phyloP scores from a whole-genome alignment of 2,113 vertebrate species.

The Rana temporaria region DNA sequence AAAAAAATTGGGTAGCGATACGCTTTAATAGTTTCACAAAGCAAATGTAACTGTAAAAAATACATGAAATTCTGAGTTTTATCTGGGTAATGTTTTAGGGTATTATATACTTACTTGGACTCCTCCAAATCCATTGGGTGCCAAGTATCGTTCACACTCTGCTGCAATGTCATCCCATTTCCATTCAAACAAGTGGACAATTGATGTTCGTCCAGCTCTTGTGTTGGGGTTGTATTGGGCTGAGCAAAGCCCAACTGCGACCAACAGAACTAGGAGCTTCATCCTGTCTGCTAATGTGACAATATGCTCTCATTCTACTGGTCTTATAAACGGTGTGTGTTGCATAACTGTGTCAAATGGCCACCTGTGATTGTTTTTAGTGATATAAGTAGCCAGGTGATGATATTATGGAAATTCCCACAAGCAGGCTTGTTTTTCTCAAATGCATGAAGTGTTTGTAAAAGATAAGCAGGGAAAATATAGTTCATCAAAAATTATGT shows the following conservation, averaged over 20 bases:
- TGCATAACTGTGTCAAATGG: slow-evolving; percentile 33
- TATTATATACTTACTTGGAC: slow-evolving; percentile 81
- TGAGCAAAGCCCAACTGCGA: slow-evolving; percentile 69
- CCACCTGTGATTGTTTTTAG: slow-evolving; percentile 41
- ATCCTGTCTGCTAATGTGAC: slow-evolving; percentile 68
- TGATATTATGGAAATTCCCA: slow-evolving; percentile 14
- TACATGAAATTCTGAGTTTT: not conserved
- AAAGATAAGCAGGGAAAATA: not conserved
- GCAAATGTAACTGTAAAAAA: not conserved
- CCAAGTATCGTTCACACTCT: slow-evolving; percentile 90
- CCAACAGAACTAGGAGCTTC: slow-evolving; percentile 77
- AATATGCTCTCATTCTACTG: not conserved
- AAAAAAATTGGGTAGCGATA: no score
- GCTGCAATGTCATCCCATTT: slow-evolving; percentile 87
- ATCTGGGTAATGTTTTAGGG: not conserved
- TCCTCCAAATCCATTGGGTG: slow-evolving; percentile 86
- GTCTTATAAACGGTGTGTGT: slow-evolving; percentile 59
- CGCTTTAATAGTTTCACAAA: no score
- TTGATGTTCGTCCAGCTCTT: slow-evolving; percentile 71
- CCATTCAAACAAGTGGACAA: slow-evolving; percentile 96
- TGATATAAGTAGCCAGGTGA: slow-evolving; percentile 38
- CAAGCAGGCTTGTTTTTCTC: not conserved
- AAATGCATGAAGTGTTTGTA: not conserved
- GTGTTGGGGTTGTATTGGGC: slow-evolving; percentile 80
- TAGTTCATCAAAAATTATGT: no score